phyloP scores from a whole-genome alignment of 2,113 vertebrate genomes.

The Onychostruthus taczanowskii region DNA sequence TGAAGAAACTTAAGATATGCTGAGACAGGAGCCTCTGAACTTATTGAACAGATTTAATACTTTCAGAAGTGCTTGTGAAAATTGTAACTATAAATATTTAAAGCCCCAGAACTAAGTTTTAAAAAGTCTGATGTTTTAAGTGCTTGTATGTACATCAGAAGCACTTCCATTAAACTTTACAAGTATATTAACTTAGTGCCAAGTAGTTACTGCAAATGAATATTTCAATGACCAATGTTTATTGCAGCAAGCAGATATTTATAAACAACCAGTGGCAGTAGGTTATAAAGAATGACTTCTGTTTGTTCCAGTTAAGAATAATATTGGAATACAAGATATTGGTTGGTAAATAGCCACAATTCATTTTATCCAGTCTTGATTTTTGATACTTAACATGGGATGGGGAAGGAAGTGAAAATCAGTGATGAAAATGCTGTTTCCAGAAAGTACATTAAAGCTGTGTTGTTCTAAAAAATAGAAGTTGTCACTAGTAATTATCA shows the following conservation, averaged over 20 bases:
- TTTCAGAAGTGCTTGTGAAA: slow-evolving; percentile 69
- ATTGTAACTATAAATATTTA: slow-evolving; percentile 67
- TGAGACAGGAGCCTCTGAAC: slow-evolving; percentile 71
- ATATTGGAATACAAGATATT: slow-evolving; percentile 45
- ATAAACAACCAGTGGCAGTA: slow-evolving; percentile 75
- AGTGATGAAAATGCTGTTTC: slow-evolving; percentile 59
- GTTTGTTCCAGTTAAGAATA: slow-evolving; percentile 65
- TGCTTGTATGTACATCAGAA: slow-evolving; percentile 72
- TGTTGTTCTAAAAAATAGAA: slow-evolving; percentile 53
- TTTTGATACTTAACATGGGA: slow-evolving; percentile 47
- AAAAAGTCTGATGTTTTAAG: slow-evolving; percentile 70
- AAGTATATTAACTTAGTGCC: slow-evolving; percentile 80
- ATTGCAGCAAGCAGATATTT: slow-evolving; percentile 84
- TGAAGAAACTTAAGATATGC: slow-evolving; percentile 35
- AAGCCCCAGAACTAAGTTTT: slow-evolving; percentile 52
- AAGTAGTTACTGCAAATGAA: slow-evolving; percentile 82
- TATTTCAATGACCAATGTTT: slow-evolving; percentile 80
- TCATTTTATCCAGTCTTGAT: slow-evolving; percentile 50
- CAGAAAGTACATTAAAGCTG: slow-evolving; percentile 60
- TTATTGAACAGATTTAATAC: slow-evolving; percentile 57
- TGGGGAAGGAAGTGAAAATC: slow-evolving; percentile 56
- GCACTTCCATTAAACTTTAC: slow-evolving; percentile 72
- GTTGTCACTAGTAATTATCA: slow-evolving; percentile 56
- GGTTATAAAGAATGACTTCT: slow-evolving; percentile 55
- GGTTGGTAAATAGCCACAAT: slow-evolving; percentile 55